Conservation (phyloP, 2,888 invertebrate genomes). For the Amorpha juglandis region DNA sequence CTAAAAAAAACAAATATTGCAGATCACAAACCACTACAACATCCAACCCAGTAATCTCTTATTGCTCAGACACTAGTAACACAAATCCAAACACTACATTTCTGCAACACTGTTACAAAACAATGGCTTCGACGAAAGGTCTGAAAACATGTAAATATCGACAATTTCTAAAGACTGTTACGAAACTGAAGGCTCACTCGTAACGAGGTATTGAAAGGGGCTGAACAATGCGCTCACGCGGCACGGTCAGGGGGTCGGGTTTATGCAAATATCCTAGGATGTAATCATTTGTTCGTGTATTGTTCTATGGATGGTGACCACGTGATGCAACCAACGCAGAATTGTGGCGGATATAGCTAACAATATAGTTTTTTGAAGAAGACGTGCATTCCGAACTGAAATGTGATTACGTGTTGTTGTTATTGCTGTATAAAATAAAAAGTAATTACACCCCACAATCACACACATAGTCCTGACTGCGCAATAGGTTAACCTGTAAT, state of each 20-base stretch:
- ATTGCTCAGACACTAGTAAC: not conserved
- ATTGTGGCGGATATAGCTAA: not conserved
- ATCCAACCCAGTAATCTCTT: no score
- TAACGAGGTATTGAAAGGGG: constrained; percentile 73
- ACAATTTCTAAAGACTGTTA: constrained; percentile 70
- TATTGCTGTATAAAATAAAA: no score
- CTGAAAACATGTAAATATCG: constrained; percentile 43
- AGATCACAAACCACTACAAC: no score
- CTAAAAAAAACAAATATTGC: no score
- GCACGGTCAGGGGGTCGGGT: constrained; percentile 67
- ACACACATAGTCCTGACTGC: no score
- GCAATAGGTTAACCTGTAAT: no score
- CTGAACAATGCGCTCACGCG: constrained; percentile 68
- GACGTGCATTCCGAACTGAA: no score
- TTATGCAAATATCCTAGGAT: constrained; percentile 71
- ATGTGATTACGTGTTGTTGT: no score
- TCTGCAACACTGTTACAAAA: constrained; percentile 2
- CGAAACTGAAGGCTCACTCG: constrained; percentile 69
- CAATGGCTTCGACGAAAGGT: constrained; percentile 43
- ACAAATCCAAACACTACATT: not conserved
- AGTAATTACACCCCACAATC: no score
- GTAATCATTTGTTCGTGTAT: constrained; percentile 54
- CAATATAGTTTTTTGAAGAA: no score
- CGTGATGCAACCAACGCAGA: not conserved
- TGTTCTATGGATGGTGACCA: not conserved